A percentile compares a stretch with the other conserved stretches of the same genome.
These are phyloP conservation scores for Moxostoma hubbsi DNA, from an alignment of 2,797 vertebrate species.

Conservation along the genomic window DNA sequence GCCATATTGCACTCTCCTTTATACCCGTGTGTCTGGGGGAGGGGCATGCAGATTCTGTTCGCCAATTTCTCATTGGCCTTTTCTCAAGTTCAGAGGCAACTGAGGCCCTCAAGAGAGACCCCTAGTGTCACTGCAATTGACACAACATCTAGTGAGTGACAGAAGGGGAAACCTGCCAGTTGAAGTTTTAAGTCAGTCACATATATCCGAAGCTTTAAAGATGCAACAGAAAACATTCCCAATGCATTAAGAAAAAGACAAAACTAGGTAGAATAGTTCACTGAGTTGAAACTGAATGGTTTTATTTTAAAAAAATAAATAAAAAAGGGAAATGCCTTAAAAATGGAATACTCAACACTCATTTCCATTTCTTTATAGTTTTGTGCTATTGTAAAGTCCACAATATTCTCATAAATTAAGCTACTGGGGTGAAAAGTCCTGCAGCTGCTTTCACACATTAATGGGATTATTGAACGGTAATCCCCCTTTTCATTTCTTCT, in stretches of 20 bases:
- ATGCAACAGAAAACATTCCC: not conserved
- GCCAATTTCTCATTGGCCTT: too few relatives aligned
- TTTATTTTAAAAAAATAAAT: not conserved
- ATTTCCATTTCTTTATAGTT: conserved; percentile 20
- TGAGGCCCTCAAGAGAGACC: too few relatives aligned
- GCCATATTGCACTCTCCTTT: too few relatives aligned
- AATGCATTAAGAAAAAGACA: not conserved
- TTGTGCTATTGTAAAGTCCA: not conserved
- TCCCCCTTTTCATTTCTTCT: conserved; percentile 46
- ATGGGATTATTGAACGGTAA: conserved; percentile 51
- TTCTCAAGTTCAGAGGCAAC: too few relatives aligned
- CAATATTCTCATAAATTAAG: conserved; percentile 30
- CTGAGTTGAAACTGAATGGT: not conserved
- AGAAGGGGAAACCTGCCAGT: not conserved
- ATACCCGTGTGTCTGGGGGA: too few relatives aligned
- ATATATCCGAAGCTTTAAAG: not conserved
- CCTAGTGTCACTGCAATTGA: too few relatives aligned
- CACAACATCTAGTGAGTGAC: too few relatives aligned
- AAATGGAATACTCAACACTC: not conserved
- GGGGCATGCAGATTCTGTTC: too few relatives aligned
- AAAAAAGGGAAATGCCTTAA: not conserved
- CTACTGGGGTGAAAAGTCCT: conserved; percentile 41
- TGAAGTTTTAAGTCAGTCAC: not conserved
- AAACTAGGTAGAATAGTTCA: not conserved
- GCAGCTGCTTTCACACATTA: conserved; percentile 43